Evolutionary conservation across 2,888 invertebrate genomes (phyloP).

Genomic region (Julus scanicus): DNA sequence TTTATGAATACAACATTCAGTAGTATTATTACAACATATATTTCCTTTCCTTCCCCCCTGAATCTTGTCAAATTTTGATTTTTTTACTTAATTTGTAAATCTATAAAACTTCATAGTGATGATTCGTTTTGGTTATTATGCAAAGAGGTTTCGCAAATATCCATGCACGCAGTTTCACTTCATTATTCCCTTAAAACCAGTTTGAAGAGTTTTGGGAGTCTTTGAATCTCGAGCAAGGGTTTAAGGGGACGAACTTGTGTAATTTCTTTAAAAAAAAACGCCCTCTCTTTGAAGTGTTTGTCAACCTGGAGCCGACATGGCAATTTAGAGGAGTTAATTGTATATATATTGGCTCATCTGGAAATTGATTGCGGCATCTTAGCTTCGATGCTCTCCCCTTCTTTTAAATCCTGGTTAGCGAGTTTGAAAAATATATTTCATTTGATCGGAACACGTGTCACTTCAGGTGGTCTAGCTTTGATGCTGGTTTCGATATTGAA

Average conservation of each 20-base stretch:
- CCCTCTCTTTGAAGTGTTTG: conserved; percentile 12
- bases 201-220: not conserved
- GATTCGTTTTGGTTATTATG: no score
- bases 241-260: not conserved
- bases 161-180: no score
- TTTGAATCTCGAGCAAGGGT: not conserved
- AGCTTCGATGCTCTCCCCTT: not conserved
- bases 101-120: no score
- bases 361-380: not conserved
- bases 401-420: not conserved
- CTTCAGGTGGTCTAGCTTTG: not conserved
- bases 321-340: not conserved
- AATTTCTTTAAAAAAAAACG: not conserved
- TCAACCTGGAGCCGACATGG: not conserved
- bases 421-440: not conserved
- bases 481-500: not conserved
- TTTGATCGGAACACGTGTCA: not conserved
- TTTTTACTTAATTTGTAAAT: no score
- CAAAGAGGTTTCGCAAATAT: no score
- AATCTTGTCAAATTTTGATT: no score
- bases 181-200: no score
- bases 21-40: no score
- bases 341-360: conserved; percentile 36
- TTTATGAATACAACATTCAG: no score
- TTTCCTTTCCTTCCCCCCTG: no score